Evolutionary conservation across 92 coral and sea anemone genomes (phyloP).

Genomic region (Muricea muricata): DNA sequence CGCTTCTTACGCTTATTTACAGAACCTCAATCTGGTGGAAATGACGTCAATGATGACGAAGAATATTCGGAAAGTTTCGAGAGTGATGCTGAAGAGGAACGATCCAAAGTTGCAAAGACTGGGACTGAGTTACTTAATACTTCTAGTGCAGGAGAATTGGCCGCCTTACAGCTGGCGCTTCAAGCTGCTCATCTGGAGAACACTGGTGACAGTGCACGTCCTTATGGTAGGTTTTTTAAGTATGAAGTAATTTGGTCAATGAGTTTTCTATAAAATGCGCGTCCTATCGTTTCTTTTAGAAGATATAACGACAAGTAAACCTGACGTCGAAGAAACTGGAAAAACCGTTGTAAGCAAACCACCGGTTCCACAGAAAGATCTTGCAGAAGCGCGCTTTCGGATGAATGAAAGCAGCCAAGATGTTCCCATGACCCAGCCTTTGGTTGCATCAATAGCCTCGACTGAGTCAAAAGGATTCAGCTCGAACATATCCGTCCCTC

Average conservation of each 20-base stretch:
- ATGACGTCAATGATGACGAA: neutral
- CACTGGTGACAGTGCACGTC: constrained; percentile 50
- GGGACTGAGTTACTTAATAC: constrained; percentile 63
- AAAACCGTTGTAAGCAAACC: neutral
- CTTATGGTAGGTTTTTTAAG: neutral
- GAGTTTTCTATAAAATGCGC: no score
- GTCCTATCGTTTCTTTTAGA: no score
- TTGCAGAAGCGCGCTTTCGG: neutral
- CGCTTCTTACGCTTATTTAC: neutral
- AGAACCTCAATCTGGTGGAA: neutral
- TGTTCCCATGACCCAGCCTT: neutral
- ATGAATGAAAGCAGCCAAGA: neutral
- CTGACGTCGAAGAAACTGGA: neutral
- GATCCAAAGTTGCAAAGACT: neutral
- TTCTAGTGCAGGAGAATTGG: constrained; percentile 79
- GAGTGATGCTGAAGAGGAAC: constrained; percentile 16
- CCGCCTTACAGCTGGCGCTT: constrained; percentile 86
- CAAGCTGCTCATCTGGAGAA: constrained; percentile 79
- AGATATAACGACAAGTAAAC: neutral
- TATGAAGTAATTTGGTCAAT: no score
- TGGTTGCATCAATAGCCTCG: neutral
- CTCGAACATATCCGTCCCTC: constrained; percentile 22
- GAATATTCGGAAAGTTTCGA: constrained; percentile 30
- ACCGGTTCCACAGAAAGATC: neutral
- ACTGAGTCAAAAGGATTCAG: constrained; percentile 26